Percentiles rank a stretch among this genome's conserved stretches.
Conservation (phyloP, 1,140 invertebrate genomes). For the Solenopsis invicta region DNA sequence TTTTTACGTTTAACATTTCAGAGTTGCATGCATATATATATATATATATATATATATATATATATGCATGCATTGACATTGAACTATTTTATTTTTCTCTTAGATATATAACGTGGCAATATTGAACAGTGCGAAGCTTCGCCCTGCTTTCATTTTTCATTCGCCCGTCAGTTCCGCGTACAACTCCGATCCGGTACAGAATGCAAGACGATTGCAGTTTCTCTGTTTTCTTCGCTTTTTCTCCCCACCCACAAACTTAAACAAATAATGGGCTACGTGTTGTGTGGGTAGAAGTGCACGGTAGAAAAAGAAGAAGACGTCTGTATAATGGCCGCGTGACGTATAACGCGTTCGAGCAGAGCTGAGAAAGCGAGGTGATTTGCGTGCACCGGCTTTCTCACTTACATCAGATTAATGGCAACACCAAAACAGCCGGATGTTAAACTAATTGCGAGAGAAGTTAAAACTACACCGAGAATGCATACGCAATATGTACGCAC, state of each 20-base stretch:
- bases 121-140: background rate
- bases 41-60: no score
- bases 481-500: background rate
- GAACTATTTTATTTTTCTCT: background rate
- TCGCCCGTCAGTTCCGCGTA: background rate
- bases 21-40: no score
- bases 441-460: constrained; percentile 46
- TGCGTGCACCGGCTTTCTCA: constrained; percentile 57
- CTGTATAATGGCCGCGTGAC: constrained; percentile 10
- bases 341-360: constrained; percentile 10
- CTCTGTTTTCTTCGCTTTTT: constrained; percentile 29
- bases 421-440: constrained; percentile 35
- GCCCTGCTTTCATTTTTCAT: constrained; percentile 43
- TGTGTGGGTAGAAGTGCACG: constrained; percentile 52
- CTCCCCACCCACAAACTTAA: constrained; percentile 10
- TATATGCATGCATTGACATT: background rate
- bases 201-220: constrained; percentile 26
- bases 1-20: background rate
- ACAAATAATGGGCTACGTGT: constrained; percentile 53
- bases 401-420: constrained; percentile 52
- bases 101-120: background rate
- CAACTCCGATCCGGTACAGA: background rate
- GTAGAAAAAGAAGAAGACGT: constrained; percentile 37
- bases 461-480: constrained; percentile 20
- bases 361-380: constrained; percentile 35